Base-by-base conservation (phyloP, 2,113 vertebrate genomes). In the Pseudolaguvia tuberculata region DNA sequence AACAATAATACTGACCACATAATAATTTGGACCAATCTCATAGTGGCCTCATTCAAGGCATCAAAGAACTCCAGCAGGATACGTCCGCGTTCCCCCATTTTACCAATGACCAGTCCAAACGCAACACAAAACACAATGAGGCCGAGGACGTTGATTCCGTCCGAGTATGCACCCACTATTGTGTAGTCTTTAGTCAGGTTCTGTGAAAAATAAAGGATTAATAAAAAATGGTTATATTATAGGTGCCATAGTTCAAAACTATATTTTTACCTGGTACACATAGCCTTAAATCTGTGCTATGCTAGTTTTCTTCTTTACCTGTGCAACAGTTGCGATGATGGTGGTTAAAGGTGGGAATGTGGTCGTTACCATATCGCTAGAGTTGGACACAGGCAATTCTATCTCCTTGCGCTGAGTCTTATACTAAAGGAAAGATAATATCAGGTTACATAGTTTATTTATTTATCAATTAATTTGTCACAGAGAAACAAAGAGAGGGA, bases 31-130 rank as follows among this genome's bases (percentile, higher is more conserved):
- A 99, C 94, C 9, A 99, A 91, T 83, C 91, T 93, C 96, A 99
- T 99, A 39, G 96, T 99, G 42, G 96, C 95, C 47, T 99, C 96
- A 0, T 95, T 98, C 72, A 99, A 75, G 0, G 96, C 96, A n/a
- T 94, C 95, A 78, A 99, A 99, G 65, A 99, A 98, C 51, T 98
- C 96, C 83, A 98, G 85, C 66, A 99, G 89, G 77, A 98, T 92
- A 58, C 93, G 92, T 14, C 97, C 96, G 62, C 92, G 93, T 77
- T 97, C 93, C 23, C 96, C 96, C 96, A 99, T 98, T 84, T 98
- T 94, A 23, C 97, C 96, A 14, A 98, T 96, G 83, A 99, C 94
- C 1, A 96, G 82, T 82, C 96, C 97, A 61, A 99, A 98, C 13
- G 94, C 92, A 6, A 98, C 92, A 11, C 96, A 98, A 85, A 99